Base-by-base conservation (phyloP, 2,113 vertebrate species). In the Oxygymnocypris stewartii region DNA sequence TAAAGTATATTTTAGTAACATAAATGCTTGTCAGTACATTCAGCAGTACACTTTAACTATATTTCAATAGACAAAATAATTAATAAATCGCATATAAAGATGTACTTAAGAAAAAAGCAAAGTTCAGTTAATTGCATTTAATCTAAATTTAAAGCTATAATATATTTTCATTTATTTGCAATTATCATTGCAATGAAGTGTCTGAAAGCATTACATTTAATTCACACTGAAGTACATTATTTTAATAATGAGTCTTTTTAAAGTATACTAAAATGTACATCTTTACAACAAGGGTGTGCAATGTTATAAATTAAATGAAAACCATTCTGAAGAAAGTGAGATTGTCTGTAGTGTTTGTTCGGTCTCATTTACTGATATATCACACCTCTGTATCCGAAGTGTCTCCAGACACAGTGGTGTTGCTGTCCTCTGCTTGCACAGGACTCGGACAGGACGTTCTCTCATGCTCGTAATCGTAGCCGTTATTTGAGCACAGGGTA, bases 381-480 rank as follows among this genome's bases (percentile, higher is more conserved):
- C 96, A 96, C 92, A 98, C 97, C 63, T 97, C 97, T 87, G 90
- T 94, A 88, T 97, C 97, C 71, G 95, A 97, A 77, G 94, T 94
- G 87, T 97, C 95, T 31, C 90, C 96, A 6, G 88, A 93, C 87
- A 93, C 90, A 86, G 85, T 93, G 35, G 96, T 95, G 82, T 89
- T 91, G 1, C 51, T 88, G 86, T 89, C 90, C 0, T 87, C 91
- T 2, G 91, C 87, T 84, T 88, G 94, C 69, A 90, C 91, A 73
- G 92, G 93, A 85, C 81, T 92, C 54, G 92, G 95, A 76, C 90
- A 95, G 87, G 92, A 89, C 75, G 93, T 96, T 87, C 89, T 94
- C 83, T 96, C 97, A 31, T 93, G 94, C 92, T 99, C 98, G 0
- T 95, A 99, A 92, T 98, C 96, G 25, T 96, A 98, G n/a, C 96